These are phyloP conservation scores for Eumeta japonica DNA, from an alignment of 1,140 invertebrate species.

Conservation along the genomic window DNA sequence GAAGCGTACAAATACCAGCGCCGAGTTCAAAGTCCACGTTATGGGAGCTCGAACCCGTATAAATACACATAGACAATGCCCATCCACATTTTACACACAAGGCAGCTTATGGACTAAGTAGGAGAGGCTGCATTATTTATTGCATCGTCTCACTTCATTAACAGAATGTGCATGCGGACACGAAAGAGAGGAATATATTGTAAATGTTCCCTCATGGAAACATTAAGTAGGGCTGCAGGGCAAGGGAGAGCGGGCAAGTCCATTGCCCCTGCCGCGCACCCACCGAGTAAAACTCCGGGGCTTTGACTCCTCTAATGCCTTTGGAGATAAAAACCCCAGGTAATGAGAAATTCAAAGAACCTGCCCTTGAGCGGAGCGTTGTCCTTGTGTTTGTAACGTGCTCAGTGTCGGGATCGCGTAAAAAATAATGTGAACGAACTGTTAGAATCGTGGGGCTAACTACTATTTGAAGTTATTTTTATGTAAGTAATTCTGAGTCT, in stretches of 20 bases:
- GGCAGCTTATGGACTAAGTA: constrained; percentile 32
- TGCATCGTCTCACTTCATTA: too few relatives aligned
- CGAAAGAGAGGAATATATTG: constrained; percentile 28
- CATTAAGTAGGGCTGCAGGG: constrained; percentile 52
- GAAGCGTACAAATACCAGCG: too few relatives aligned
- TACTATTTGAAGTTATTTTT: too few relatives aligned
- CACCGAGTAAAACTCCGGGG: constrained; percentile 35
- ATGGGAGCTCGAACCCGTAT: constrained; percentile 11
- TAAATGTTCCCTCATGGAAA: constrained; percentile 31
- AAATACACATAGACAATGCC: constrained; percentile 32
- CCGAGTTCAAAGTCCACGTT: constrained; percentile 49
- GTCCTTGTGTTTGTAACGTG: too few relatives aligned
- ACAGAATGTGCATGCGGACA: too few relatives aligned
- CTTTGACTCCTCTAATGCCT: constrained; percentile 36
- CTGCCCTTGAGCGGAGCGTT: constrained; percentile 54
- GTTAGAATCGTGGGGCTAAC: too few relatives aligned
- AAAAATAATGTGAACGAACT: too few relatives aligned
- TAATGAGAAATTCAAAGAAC: constrained; percentile 43
- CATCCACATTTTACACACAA: constrained; percentile 33
- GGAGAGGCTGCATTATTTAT: constrained; percentile 25
- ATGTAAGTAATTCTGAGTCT: too few relatives aligned
- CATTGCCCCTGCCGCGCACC: constrained; percentile 41
- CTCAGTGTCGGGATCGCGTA: too few relatives aligned
- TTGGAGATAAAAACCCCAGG: constrained; percentile 47
- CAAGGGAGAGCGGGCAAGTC: constrained; percentile 50